Base-by-base conservation (phyloP, 2,113 vertebrate genomes). In the Xiphophorus hellerii region DNA sequence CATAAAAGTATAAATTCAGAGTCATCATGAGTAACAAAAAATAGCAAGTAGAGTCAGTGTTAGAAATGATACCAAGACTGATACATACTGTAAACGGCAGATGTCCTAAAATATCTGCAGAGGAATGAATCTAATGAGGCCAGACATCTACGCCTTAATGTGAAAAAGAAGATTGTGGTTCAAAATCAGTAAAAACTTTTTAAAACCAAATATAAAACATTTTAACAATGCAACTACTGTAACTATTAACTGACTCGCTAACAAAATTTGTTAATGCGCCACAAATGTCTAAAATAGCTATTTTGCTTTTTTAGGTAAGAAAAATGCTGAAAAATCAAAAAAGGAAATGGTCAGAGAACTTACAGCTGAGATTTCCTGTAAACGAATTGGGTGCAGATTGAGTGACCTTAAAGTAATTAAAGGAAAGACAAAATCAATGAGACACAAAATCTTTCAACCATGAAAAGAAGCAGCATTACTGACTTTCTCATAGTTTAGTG, bases 41-140 rank as follows among this genome's bases (percentile, higher is more conserved):
- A 8, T 5, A 25, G 10, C 1, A n/a, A 25, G 25, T 1, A 37
- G 27, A 25, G 3, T 14, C 6, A 37, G 4, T 11, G 61, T 35
- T 31, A 0, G 5, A 0, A 4, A 44, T 5, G 14, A 25, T 12
- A 2, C 6, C 31, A 48, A 69, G 7, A 64, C 15, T 0, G 60
- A 44, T 92, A 95, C 97, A 84, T 95, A 98, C 97, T 95, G 87
- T 80, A 89, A 77, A 92, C 85, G 51, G 93, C 85, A 62, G 96
- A 96, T 39, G 95, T 97, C 92, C 89, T 96, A 92, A 98, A 97
- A 92, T 92, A 96, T 91, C 96, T 95, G 79, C 96, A 85, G 70
- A 91, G 88, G 86, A 94, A 94, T 91, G 95, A 76, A 37, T 60
- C 76, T 3, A 82, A 87, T 92, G 90, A 68, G 20, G 93, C 93